Evolutionary conservation across 2,113 vertebrate species (phyloP).

Genomic region (Nematolebias whitei): DNA sequence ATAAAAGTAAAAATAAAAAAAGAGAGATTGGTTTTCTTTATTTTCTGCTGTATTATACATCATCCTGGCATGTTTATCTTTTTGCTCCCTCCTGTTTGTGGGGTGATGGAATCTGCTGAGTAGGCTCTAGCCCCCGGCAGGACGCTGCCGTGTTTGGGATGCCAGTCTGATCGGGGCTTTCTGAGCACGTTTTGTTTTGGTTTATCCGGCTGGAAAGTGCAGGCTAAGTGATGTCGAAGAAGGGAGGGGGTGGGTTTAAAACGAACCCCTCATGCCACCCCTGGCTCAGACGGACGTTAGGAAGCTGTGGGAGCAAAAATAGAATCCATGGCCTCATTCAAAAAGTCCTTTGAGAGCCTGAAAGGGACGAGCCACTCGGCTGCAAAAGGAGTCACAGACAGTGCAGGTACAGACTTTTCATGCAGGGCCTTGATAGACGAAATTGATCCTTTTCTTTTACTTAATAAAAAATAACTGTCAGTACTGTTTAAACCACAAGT

Average conservation of each 20-base stretch:
- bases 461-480: too few relatives aligned
- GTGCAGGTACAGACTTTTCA: slow-evolving; percentile 66
- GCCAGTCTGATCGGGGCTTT: slow-evolving; percentile 64
- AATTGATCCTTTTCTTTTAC: neutral
- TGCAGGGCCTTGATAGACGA: neutral
- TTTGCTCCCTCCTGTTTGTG: slow-evolving; percentile 47
- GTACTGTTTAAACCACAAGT: too few relatives aligned
- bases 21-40: neutral
- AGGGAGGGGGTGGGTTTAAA: slow-evolving; percentile 75
- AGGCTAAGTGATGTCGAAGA: slow-evolving; percentile 42
- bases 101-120: slow-evolving; percentile 74
- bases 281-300: slow-evolving; percentile 34
- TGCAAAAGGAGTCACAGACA: slow-evolving; percentile 70
- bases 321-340: slow-evolving; percentile 76
- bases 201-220: slow-evolving; percentile 74
- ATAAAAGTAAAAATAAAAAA: slow-evolving; percentile 76
- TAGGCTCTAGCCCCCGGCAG: slow-evolving; percentile 40
- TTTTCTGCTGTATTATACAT: slow-evolving; percentile 1
- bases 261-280: slow-evolving; percentile 34
- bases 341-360: slow-evolving; percentile 77
- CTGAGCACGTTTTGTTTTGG: slow-evolving; percentile 59
- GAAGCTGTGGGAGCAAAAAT: slow-evolving; percentile 17
- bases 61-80: slow-evolving; percentile 10
- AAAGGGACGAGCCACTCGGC: slow-evolving; percentile 70
- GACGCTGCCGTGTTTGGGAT: slow-evolving; percentile 63